Conservation (phyloP, 2,113 vertebrate species). For the Anguilla rostrata region DNA sequence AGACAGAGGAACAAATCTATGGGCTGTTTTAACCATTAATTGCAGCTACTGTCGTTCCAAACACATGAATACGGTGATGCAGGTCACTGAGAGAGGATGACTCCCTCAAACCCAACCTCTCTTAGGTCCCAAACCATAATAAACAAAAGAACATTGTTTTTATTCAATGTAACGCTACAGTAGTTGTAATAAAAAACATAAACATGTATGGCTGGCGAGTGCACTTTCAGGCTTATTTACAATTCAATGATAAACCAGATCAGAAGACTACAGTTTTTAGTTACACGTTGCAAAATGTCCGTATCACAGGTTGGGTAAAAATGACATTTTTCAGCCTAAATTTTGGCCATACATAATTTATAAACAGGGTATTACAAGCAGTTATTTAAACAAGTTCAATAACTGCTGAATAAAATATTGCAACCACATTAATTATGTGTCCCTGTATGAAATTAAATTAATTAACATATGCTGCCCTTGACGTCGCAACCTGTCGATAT, state of each 20-base stretch:
- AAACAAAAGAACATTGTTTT: background rate
- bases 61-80: slow-evolving; percentile 1
- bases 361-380: background rate
- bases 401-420: background rate
- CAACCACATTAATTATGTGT: background rate
- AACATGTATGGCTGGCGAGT: background rate
- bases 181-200: background rate
- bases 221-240: slow-evolving; percentile 51
- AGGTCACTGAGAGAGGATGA: slow-evolving; percentile 15
- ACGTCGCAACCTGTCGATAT: background rate
- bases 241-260: slow-evolving; percentile 50
- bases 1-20: slow-evolving; percentile 16
- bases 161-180: background rate
- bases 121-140: background rate
- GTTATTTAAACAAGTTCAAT: background rate
- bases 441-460: background rate
- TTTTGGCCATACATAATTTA: background rate
- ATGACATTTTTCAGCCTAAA: background rate
- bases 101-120: slow-evolving; percentile 12
- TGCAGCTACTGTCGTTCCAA: background rate
- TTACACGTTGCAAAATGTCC: slow-evolving; percentile 4
- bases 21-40: slow-evolving; percentile 2
- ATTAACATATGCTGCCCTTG: background rate
- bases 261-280: slow-evolving; percentile 36
- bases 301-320: background rate